These are phyloP conservation scores for Mirounga angustirostris DNA, from an alignment of 2,113 vertebrate species.

Conservation along the genomic window DNA sequence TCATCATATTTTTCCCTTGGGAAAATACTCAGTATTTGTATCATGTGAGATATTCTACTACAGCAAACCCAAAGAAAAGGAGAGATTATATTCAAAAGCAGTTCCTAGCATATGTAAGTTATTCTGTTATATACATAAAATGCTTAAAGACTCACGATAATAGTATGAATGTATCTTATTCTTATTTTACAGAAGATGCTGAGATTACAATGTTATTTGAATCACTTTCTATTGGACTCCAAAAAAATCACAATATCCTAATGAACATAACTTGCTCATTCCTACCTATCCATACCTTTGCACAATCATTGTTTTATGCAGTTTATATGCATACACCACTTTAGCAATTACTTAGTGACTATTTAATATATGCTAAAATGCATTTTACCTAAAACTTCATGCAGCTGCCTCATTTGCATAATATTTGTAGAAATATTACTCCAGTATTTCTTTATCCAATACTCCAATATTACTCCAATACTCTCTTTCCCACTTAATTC, in stretches of 20 bases:
- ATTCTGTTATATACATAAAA: neutral
- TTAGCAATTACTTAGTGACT: neutral
- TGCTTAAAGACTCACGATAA: neutral
- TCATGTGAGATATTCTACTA: neutral
- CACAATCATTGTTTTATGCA: neutral
- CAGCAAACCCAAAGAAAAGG: neutral
- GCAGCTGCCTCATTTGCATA: neutral
- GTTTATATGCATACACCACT: neutral
- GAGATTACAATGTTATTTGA: neutral
- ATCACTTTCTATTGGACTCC: neutral
- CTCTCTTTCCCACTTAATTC: neutral
- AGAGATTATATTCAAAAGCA: neutral
- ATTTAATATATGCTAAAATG: neutral
- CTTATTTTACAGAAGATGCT: neutral
- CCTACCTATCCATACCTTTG: neutral
- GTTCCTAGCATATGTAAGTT: neutral
- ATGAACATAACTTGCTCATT: neutral
- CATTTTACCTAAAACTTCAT: neutral
- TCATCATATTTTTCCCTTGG: neutral
- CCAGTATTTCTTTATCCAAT: neutral
- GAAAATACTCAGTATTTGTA: constrained; percentile 3
- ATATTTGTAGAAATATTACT: neutral
- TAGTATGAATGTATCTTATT: neutral
- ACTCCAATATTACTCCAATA: neutral
- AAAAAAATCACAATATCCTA: neutral